Evolutionary conservation across 2,888 invertebrate genomes (phyloP), one percentile per base, ranked within the genome.

Genomic region (Coenonympha arcania): DNA sequence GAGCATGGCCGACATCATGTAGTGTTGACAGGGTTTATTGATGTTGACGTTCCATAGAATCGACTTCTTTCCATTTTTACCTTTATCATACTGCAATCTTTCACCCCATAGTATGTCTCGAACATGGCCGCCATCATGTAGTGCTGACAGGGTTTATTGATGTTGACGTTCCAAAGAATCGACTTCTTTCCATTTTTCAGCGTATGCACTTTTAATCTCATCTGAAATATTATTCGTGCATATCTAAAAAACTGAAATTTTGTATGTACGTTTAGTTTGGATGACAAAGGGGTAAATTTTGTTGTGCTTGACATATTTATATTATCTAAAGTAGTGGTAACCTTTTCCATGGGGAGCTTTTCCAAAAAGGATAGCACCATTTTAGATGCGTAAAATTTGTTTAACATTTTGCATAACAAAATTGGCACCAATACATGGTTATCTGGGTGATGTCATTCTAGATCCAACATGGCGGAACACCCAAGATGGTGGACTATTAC

Each of bases 21-120:
- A 69, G 46, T 71, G 69, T 36, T 68, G 62, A 46, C 71, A 72
- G 0, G 69, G 69, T 18, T 67, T 64, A 15, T 60, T 56, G 6
- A 69, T 47, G 30, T 60, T 65, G 33, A 67, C 66, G 31, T 61
- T 68, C 67, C 68, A 71, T 8, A 66, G 47, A 1, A 61, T 30
- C 16, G 45, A 57, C 43, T 62, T 68, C 3, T 45, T 50, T 1
- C 56, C 56, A 1, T 59, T 5, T 19, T 44, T 52, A 64, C 66
- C 63, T 64, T 64, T 54, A 60, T 63, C 1, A 65, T 54, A 9
- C 57, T 8, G 51, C 69, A 69, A 43, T 66, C 65, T 13, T 56
- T 62, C 11, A 61, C 57, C 11, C 52, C 42, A 6, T 61, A 42
- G 15, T 61, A 43, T 0, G 50, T 49, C 20, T 56, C 57, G 1